A percentile compares a stretch with the other conserved stretches of the same genome.
phyloP scores from a whole-genome alignment of 2,113 vertebrate genomes.

The Carassius auratus region DNA sequence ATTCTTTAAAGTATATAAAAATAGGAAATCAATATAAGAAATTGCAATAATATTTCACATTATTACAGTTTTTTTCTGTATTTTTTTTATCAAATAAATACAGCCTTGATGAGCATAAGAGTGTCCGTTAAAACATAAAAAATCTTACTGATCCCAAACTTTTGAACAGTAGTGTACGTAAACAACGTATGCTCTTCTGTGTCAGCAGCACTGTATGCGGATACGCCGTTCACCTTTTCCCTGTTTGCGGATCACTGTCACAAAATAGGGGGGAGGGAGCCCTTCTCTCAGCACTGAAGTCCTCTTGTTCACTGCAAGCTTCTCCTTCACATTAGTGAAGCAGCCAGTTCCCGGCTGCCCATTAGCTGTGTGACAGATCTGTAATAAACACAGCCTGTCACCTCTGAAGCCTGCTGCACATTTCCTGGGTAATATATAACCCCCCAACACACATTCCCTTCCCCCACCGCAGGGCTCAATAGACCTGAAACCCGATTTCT shows the following conservation, averaged over 20 bases:
- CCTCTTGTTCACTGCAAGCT: conserved; percentile 35
- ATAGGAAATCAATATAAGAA: too few relatives aligned
- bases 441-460: conserved; percentile 58
- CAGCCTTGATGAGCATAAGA: too few relatives aligned
- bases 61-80: too few relatives aligned
- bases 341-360: conserved; percentile 71
- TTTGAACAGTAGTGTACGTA: too few relatives aligned
- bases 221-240: not conserved
- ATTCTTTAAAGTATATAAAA: too few relatives aligned
- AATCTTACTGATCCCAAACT: too few relatives aligned
- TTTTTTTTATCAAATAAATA: too few relatives aligned
- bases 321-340: conserved; percentile 67
- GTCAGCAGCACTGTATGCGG: too few relatives aligned
- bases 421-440: conserved; percentile 77
- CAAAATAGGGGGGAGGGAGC: conserved; percentile 24
- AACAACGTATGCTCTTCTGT: too few relatives aligned
- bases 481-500: conserved; percentile 78
- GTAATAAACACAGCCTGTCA: conserved; percentile 84
- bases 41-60: too few relatives aligned
- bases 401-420: conserved; percentile 79
- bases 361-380: conserved; percentile 82
- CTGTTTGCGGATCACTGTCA: not conserved
- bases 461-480: conserved; percentile 70
- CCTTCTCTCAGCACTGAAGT: conserved; percentile 4
- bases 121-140: too few relatives aligned